Evolutionary conservation across 2,888 invertebrate genomes (phyloP), one percentile per base, ranked within the genome.

Genomic region (Agriotes lineatus): DNA sequence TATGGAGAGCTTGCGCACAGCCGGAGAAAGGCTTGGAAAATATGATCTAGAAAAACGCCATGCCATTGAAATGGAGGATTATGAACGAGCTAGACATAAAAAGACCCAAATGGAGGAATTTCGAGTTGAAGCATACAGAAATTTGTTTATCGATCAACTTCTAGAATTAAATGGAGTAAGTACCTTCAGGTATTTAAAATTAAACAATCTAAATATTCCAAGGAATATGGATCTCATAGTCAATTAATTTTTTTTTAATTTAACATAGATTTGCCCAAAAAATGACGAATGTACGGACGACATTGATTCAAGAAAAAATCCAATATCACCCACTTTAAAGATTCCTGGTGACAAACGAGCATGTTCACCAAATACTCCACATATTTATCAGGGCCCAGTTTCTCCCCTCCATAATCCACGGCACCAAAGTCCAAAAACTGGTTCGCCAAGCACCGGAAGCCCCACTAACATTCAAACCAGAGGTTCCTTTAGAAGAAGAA

Each of bases 61-160:
- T 64, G 97, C 97, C 0, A 96, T 97, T 1, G 94, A 94, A 39
- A 87, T 93, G 63, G 97, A 97, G 79, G 96, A 97, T 85, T 97
- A 96, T 80, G 96, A 96, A 78, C 90, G 93, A 70, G 97, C 97
- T 0, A 90, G 94, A 70, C 86, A 93, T 61, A 96, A 97, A 84
- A 93, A 97, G 78, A 92, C 92, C 68, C 92, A 96, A 84, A 96
- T 96, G 78, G 93, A 96, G 76, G 92, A 94, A 76, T 96, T 94
- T 63, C 87, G 95, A 48, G 86, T 89, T 12, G 90, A 92, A 57
- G 90, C 94, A 0, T 93, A 95, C 76, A 89, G 90, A 57, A 91
- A 91, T 65, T 85, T 96, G 0, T 88, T 90, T 74, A 87, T 97
- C 0, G 90, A 92, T 20, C 90, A 93, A 75, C 86, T 97, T 45